phyloP scores from a whole-genome alignment of 2,113 vertebrate species.

The Lophotis ruficrista region DNA sequence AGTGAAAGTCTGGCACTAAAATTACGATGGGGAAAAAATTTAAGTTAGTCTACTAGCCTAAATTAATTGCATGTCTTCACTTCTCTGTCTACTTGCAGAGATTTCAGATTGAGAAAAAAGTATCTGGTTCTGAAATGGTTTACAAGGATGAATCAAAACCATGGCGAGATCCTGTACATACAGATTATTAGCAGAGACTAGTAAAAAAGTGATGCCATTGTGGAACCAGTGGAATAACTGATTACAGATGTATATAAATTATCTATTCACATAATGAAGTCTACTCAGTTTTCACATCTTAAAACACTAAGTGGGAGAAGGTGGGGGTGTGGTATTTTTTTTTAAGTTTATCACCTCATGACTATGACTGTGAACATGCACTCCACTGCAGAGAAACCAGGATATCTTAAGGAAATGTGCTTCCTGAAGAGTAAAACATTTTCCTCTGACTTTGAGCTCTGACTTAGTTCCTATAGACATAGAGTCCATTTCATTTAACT shows the following conservation, averaged over 20 bases:
- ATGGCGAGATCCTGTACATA: neutral
- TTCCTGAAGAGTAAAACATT: neutral
- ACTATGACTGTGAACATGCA: neutral
- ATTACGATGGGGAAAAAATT: neutral
- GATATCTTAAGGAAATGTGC: neutral
- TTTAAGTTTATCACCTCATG: neutral
- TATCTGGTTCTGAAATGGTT: neutral
- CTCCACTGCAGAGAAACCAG: neutral
- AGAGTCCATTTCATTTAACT: neutral
- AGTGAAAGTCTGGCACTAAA: neutral
- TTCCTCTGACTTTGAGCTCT: neutral
- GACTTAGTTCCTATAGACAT: neutral
- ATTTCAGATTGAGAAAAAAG: neutral
- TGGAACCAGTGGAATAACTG: neutral
- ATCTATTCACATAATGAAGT: neutral
- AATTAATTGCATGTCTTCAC: neutral
- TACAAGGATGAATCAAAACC: neutral
- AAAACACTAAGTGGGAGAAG: neutral
- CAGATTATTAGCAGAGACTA: neutral
- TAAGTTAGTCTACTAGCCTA: neutral
- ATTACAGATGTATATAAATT: neutral
- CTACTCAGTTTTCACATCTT: neutral
- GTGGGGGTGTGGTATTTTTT: fast-evolving
- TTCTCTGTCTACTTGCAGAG: neutral
- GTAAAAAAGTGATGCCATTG: neutral